phyloP scores from a whole-genome alignment of 2,888 invertebrate genomes.

The Tiliacea citrago region DNA sequence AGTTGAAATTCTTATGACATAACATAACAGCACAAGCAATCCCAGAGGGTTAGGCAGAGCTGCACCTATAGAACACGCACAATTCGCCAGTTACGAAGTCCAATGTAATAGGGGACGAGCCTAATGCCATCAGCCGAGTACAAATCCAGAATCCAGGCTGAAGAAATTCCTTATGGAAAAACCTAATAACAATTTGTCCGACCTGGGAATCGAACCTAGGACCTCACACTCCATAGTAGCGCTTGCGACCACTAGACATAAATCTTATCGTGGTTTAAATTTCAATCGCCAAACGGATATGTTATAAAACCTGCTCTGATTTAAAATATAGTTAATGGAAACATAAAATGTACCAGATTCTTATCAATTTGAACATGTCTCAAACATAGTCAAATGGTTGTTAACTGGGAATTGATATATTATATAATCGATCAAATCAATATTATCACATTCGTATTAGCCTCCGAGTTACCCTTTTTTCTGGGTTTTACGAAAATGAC shows the following conservation, averaged over 20 bases:
- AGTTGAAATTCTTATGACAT: background rate
- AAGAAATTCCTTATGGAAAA: background rate
- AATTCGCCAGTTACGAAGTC: background rate
- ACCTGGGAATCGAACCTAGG: background rate
- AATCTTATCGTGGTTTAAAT: background rate
- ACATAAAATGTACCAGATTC: constrained; percentile 8
- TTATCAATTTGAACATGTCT: constrained; percentile 3
- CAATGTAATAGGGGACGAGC: background rate
- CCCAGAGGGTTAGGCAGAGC: background rate
- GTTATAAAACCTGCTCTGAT: background rate
- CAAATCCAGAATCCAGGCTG: background rate
- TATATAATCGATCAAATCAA: background rate
- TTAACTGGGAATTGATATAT: background rate
- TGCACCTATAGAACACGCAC: background rate
- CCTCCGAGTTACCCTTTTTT: background rate
- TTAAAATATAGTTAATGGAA: constrained; percentile 3
- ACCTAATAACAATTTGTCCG: background rate
- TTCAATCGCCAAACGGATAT: constrained; percentile 3
- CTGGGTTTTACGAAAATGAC: background rate
- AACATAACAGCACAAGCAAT: background rate
- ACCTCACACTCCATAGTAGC: background rate
- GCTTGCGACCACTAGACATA: background rate
- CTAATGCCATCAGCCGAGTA: background rate
- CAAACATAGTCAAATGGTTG: background rate
- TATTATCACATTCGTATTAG: background rate